Conservation (phyloP, 2,888 invertebrate species). For the Aethes cnicana region DNA sequence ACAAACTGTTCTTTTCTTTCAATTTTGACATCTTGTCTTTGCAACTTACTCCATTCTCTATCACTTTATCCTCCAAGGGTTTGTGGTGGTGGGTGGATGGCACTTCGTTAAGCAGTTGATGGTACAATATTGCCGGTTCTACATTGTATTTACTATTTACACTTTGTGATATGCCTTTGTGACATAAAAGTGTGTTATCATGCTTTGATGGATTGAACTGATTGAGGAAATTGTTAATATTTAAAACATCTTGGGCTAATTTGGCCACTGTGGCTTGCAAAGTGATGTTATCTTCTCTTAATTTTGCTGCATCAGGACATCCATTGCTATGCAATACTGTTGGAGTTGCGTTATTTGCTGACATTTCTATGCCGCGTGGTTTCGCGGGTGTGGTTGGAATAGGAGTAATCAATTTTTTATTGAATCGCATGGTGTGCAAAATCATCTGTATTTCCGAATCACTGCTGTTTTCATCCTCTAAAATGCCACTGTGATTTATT, state of each 20-base stretch:
- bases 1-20: background rate
- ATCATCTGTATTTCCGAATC: conserved; percentile 64
- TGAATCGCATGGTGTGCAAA: conserved; percentile 55
- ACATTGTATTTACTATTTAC: background rate
- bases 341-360: conserved; percentile 9
- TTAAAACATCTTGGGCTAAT: conserved; percentile 41
- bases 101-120: too few relatives aligned
- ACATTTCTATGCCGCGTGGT: conserved; percentile 23
- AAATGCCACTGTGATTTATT: conserved; percentile 49
- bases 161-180: background rate
- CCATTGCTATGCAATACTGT: conserved; percentile 17
- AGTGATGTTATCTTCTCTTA: conserved; percentile 43
- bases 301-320: conserved; percentile 42
- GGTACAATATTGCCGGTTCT: too few relatives aligned
- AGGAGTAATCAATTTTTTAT: conserved; percentile 52
- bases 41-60: background rate
- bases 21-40: conserved; percentile 6
- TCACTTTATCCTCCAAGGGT: background rate
- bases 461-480: conserved; percentile 39
- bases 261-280: conserved; percentile 39
- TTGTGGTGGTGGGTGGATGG: background rate
- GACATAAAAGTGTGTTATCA: background rate
- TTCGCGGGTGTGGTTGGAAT: conserved; percentile 56
- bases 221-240: conserved; percentile 42
- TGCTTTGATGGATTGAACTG: conserved; percentile 16